Conservation (phyloP, 2,888 invertebrate species). For the Drosophila macrospina region DNA sequence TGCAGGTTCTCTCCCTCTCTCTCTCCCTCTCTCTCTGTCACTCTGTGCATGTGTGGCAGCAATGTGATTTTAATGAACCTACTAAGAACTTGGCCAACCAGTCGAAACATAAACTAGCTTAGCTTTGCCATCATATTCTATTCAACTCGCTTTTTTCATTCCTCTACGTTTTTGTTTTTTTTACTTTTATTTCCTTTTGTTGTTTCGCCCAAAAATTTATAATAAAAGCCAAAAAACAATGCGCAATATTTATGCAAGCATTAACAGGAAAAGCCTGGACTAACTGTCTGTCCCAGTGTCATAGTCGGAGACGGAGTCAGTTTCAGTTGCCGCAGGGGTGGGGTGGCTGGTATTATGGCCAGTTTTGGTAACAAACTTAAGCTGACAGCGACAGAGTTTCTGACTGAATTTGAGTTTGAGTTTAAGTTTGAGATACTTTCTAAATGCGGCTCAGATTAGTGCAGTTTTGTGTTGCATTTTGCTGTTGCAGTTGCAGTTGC, state of each 20-base stretch:
- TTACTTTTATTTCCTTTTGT: not conserved
- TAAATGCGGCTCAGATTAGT: constrained; percentile 66
- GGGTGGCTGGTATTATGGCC: constrained; percentile 7
- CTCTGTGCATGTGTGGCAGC: constrained; percentile 25
- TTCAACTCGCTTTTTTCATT: constrained; percentile 19
- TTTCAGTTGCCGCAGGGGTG: not conserved
- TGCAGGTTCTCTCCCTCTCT: constrained; percentile 47
- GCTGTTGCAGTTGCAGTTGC: constrained; percentile 24
- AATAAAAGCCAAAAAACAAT: constrained; percentile 62
- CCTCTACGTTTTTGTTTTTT: not conserved
- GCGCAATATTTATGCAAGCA: constrained; percentile 75
- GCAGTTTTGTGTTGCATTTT: constrained; percentile 53
- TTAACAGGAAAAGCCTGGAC: constrained; percentile 57
- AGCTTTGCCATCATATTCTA: constrained; percentile 52
- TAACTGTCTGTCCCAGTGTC: constrained; percentile 22
- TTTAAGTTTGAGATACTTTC: constrained; percentile 72
- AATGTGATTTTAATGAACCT: constrained; percentile 76
- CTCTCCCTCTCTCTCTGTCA: not conserved
- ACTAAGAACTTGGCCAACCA: constrained; percentile 65
- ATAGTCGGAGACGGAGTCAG: too few species aligned
- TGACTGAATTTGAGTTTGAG: constrained; percentile 7
- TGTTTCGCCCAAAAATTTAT: constrained; percentile 17
- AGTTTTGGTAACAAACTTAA: constrained; percentile 65
- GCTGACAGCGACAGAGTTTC: constrained; percentile 64
- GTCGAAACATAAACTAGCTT: constrained; percentile 52